Base-by-base conservation (phyloP, 2,113 vertebrate genomes). In the Megaleporinus macrocephalus region DNA sequence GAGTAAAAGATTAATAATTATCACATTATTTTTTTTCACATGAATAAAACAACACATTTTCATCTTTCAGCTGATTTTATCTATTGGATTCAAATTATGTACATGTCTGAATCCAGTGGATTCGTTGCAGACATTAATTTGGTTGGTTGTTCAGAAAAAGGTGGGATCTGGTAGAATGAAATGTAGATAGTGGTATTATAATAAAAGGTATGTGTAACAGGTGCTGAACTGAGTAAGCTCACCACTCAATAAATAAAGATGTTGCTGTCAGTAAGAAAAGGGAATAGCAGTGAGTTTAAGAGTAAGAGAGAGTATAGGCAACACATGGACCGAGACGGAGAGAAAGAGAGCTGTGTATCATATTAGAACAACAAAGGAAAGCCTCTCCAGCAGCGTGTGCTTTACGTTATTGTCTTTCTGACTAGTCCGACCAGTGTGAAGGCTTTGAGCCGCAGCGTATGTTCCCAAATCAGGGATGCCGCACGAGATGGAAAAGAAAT, bases 221-320 rank as follows among this genome's bases (percentile, higher is more conserved):
- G 62, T 55, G 30, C 57, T 71, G 47, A 55, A 61, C 47, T 62
- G 49, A 29, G 6, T 59, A 9, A 77, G 65, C 59, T 78, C 49
- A 70, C 36, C 49, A 70, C 27, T 74, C 20, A 83, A 14, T 73
- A 61, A 76, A 66, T 83, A 72, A 73, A 61, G 44, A 80, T 78
- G 73, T 22, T 33, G 33, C 63, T 70, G 61, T 78, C 73, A 74
- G 69, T 30, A 33, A 71, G 53, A 27, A 72, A 13, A 27, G 4
- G 16, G 13, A 24, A 59, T 59, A 51, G 26, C 61, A 66, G 16
- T 36, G 29, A 83, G 73, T 76, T 44, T 72, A 57, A 76, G 53
- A 51, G 33, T 22, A 3, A 24, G 18, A 49, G 1, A 0, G 33
- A 44, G 73, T 57, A 49, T 53, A 49, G 27, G 26, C 53, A 27